phyloP scores from a whole-genome alignment of 2,113 vertebrate species.

The Heloderma charlesbogerti region DNA sequence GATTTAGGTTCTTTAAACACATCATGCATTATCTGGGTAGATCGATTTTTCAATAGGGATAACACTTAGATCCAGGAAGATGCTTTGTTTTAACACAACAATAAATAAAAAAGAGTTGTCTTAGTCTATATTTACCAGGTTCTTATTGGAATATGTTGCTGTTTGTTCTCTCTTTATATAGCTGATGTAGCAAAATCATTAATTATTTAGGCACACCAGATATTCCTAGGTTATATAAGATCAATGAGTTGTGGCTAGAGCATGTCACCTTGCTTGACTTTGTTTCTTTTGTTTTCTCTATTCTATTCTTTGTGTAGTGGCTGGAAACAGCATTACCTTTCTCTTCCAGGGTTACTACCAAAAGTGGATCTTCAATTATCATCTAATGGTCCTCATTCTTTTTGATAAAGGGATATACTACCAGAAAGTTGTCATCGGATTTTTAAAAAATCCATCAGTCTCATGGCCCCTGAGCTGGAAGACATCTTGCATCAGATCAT shows the following conservation, averaged over 20 bases:
- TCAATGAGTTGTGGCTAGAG: background rate
- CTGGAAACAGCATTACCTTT: background rate
- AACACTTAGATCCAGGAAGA: conserved; percentile 16
- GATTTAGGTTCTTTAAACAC: conserved; percentile 29
- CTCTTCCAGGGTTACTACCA: background rate
- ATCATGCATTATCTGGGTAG: conserved; percentile 26
- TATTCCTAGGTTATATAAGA: background rate
- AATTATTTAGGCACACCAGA: conserved; percentile 3
- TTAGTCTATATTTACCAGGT: conserved; percentile 1
- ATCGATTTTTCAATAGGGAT: conserved; percentile 40
- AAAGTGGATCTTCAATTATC: background rate
- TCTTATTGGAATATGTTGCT: background rate
- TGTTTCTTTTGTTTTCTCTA: background rate
- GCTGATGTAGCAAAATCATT: background rate
- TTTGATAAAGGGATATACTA: background rate
- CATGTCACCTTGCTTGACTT: conserved; percentile 11
- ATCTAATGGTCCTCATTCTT: background rate
- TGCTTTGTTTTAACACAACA: conserved; percentile 37
- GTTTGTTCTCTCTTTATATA: conserved; percentile 23
- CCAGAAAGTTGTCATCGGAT: background rate
- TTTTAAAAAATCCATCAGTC: background rate
- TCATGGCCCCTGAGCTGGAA: background rate
- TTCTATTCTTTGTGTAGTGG: background rate
- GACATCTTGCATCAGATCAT: background rate
- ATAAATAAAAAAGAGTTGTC: background rate